Evolutionary conservation across 2,797 vertebrate species (phyloP).

Genomic region (Rhyacichthys aspro): DNA sequence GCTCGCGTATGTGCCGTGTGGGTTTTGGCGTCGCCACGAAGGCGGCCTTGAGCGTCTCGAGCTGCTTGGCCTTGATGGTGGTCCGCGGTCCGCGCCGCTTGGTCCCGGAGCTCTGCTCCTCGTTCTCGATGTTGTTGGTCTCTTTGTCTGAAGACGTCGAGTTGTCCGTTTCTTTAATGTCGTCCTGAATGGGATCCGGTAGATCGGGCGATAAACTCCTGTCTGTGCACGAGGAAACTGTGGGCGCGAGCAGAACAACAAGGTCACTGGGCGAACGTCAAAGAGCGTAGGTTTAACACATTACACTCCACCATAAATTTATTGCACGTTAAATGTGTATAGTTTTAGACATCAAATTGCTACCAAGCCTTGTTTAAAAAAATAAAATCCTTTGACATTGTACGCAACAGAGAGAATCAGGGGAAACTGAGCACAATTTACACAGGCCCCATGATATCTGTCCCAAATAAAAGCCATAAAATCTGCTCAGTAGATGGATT

Average conservation of each 20-base stretch:
- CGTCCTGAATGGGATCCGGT: conserved; percentile 94
- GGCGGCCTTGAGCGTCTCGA: conserved; percentile 96
- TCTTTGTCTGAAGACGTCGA: conserved; percentile 96
- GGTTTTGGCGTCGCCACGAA: conserved; percentile 97
- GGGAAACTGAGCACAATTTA: no score
- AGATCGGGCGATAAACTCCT: conserved; percentile 97
- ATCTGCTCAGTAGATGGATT: no score
- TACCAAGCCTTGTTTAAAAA: no score
- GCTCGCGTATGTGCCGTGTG: conserved; percentile 96
- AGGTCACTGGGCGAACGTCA: neutral
- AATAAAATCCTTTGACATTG: no score
- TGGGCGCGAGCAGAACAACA: neutral
- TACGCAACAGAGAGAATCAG: no score
- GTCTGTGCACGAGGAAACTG: conserved; percentile 97
- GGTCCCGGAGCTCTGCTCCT: conserved; percentile 96
- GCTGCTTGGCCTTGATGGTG: conserved; percentile 98
- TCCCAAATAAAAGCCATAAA: no score
- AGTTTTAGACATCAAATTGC: no score
- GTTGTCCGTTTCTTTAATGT: conserved; percentile 96
- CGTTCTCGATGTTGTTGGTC: conserved; percentile 93
- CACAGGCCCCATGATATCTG: no score
- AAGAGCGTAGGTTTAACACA: neutral
- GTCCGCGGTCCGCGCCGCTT: conserved; percentile 95
- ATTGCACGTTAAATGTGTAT: no score
- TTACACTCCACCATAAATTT: neutral